Evolutionary conservation across 2,888 invertebrate species (phyloP), one percentile per base, ranked within the genome.

Genomic region (Platycnemis pennipes): DNA sequence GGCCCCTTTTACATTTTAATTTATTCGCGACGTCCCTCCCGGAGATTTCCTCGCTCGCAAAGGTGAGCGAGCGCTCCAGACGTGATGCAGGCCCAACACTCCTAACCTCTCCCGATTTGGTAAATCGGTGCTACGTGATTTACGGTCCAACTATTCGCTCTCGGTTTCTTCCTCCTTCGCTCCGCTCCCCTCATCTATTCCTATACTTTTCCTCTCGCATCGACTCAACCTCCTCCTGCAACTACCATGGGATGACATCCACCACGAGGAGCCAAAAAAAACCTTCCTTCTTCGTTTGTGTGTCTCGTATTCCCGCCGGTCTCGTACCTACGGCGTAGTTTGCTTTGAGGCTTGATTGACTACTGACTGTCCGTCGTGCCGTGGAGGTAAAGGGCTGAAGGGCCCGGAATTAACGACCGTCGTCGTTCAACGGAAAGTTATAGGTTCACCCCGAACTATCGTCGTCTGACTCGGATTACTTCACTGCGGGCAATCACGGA

Each of bases 401-500:
- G n/a, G 49, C 49, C 49, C 19, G 37, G 77, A 77, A 77, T 77
- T 77, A 77, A 77, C 77, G 77, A 37, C 77, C 31, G 37, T 2
- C 5, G 37, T 2, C 5, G 77, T 11, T 77, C 31, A 77, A 77
- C 37, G 77, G 77, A 77, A 77, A 77, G 77, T 77, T 37, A 31
- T 77, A 77, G 31, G 77, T 77, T 77, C 31, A 37, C 31, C 2
- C 31, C 31, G 77, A 77, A 77, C 37, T 7, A 26, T 22, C 63
- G 63, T 26, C 26, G 31, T 37, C 37, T 77, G 77, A 31, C 37
- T 77, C 11, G 37, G 8, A 77, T 77, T 77, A 77, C 77, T 37
- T 37, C 77, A 77, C 77, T 77, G 77, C 37, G 77, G 77, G 77
- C 77, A 77, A 77, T 77, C 77, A 77, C 77, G 77, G 77, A 8